Base-by-base conservation (phyloP, 2,888 invertebrate genomes). In the Palloptera scutellata region DNA sequence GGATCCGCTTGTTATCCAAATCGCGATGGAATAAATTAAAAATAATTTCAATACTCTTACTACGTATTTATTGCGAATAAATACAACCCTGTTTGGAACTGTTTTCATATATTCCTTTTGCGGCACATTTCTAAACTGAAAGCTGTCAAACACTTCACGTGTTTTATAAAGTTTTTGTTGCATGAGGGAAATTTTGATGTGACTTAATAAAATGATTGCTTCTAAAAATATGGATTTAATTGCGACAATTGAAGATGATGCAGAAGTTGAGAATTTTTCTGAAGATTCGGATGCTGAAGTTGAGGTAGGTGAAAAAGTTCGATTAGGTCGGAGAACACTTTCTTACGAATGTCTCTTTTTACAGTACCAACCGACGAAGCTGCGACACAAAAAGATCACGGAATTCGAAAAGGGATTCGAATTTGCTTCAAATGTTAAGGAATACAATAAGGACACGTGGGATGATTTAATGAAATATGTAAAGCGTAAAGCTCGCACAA, bases 391-490 rank as follows among this genome's bases (percentile, higher is more conserved):
- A 70, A 88, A 89, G 73, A 89, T 89, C 72, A 90, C 90, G 0
- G 93, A 94, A 75, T 94, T 96, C 76, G 91, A 93, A 78, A 89
- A 89, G n/a, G 89, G 89, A 42, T 96, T 96, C 79, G 87, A 92
- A 75, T 96, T 96, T 86, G 90, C 92, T 45, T 89, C 90, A 12
- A 91, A 91, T 15, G 89, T 89, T 0, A 89, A 91, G 69, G 94
- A 95, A 75, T 94, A 94, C 80, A 93, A 94, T 81, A 83, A 90
- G 86, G 92, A 94, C 78, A 89, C 92, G 5, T 92, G 93, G 93
- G 90, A 92, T 81, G 91, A 93, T 84, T 80, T 94, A 30, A 89
- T 89, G 77, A 93, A 92, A 77, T 93, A 93, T 83, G 88, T 94
- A 0, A 91, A 92, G 78, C 88, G 93, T 45, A 93, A 93, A 86